Base-by-base conservation (phyloP, 2,113 vertebrate species). In the Protobothrops mucrosquamatus region DNA sequence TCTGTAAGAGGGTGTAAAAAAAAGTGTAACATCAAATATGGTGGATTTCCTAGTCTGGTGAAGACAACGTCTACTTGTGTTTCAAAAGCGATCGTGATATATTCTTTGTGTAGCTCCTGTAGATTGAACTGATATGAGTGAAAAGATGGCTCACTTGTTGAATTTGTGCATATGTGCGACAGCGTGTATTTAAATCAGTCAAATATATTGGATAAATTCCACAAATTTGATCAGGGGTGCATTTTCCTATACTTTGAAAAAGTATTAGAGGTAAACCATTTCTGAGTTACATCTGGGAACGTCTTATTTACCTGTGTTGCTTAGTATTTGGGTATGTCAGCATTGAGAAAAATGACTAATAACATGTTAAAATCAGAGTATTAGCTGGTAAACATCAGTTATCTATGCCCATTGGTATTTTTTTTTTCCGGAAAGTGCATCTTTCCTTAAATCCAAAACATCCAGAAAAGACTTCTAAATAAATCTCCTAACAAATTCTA, bases 141-240 rank as follows among this genome's bases (percentile, higher is more conserved):
- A n/a, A 61, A 88, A 92, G 90, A 48, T 90, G 12, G 92, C 93
- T 0, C 54, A 26, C 61, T 81, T 39, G 69, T 81, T 81, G 15
- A 81, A 39, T 81, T 39, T 81, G 34, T 81, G 2, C 20, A 89
- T 43, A 11, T 92, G n/a, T 91, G 87, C 46, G 85, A 90, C 96
- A 94, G 93, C 94, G 4, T 91, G 26, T 95, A 92, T 90, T 54
- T 48, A 93, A 92, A 57, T 96, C 94, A 96, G 55, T 92, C 90
- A 90, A 92, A 93, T 74, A 57, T 22, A 85, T 92, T 91, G 94
- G 93, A 89, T 57, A 34, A 51, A 52, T 43, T 94, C 86, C 93
- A 81, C 91, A 95, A 91, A 92, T 90, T 57, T 57, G 57, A 88
- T 85, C 90, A 54, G 29, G 92, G 92, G 95, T 97, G 96, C 95